Evolutionary conservation across 53 echinoderm and acorn worm species (phyloP).

Genomic region (Temnopleurus reevesii): DNA sequence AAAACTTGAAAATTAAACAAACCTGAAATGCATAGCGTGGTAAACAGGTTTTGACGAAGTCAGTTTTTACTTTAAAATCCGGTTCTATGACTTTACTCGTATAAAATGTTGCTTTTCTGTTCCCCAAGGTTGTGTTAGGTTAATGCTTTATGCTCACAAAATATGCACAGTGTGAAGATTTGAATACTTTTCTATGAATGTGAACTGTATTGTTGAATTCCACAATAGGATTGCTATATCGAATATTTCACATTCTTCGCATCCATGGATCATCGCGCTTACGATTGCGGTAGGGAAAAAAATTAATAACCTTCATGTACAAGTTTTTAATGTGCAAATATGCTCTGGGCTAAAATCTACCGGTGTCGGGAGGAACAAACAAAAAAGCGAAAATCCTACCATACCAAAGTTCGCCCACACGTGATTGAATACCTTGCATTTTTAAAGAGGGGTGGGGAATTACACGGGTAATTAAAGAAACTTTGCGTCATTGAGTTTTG

Average conservation of each 20-base stretch:
- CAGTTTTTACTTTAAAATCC: too few species aligned
- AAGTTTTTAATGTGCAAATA: conserved; percentile 6
- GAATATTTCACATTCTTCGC: background rate
- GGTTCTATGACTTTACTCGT: too few species aligned
- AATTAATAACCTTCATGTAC: background rate
- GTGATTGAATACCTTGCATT: background rate
- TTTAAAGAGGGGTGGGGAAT: background rate
- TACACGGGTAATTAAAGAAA: conserved; percentile 28
- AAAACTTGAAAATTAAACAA: too few species aligned
- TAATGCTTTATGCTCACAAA: too few species aligned
- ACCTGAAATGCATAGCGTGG: too few species aligned
- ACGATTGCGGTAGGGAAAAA: background rate
- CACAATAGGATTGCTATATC: too few species aligned
- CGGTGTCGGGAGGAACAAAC: background rate
- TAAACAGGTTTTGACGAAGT: too few species aligned
- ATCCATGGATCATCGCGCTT: background rate
- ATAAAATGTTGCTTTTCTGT: too few species aligned
- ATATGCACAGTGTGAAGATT: too few species aligned
- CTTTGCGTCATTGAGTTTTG: background rate
- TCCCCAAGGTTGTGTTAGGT: too few species aligned
- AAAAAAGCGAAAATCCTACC: conserved; percentile 8
- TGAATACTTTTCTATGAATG: too few species aligned
- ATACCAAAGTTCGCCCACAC: conserved; percentile 10
- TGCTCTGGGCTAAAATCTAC: background rate
- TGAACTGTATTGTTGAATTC: too few species aligned